Evolutionary conservation across 2,113 vertebrate species (phyloP), one percentile per base, ranked within the genome.

Genomic region (Semnornis frantzii): DNA sequence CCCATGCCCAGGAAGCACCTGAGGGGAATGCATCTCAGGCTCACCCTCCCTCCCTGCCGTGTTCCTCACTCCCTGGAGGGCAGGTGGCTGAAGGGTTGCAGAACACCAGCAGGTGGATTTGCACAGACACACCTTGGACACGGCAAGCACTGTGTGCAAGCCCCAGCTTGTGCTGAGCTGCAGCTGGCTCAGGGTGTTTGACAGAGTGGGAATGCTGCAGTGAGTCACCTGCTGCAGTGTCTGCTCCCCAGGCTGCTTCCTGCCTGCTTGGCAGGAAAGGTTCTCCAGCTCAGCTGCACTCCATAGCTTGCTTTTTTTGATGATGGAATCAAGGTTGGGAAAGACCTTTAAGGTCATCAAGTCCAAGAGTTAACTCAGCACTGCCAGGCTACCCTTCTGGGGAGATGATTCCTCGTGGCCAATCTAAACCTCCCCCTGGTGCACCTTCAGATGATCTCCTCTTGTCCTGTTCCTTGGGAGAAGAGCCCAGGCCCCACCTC

Each of bases 21-120:
- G 46, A 78, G 48, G 27, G 30, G 6, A 37, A 27, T 17, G 12
- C 0, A 2, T 65, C 48, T 82, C 20, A 8, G 19, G 30, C 17
- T 11, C 2, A 0, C 12, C 21, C 39, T 60, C 5, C 28, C 6
- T 65, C 21, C 27, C 33, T 37, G 30, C 39, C 2, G 0, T 11
- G 21, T 31, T 66, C 37, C 68, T 72, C 2, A 0, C 54, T 75
- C 57, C 63, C 20, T 48, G 10, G 60, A 83, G 54, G 54, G 57
- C 82, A 31, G 64, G 59, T 58, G 50, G 48, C 52, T 52, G 28
- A n/a, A 46, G 31, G 9, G 7, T 12, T 81, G 46, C 60, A 76
- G 73, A 44, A 8, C 3, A 6, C 1, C 6, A 87, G 92, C 90
- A 83, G 90, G 78, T 89, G 86, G 80, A 66, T 88, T 46, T 46